Percentiles rank a stretch among this genome's conserved stretches.
Conservation (phyloP, 2,888 invertebrate genomes). For the Perizoma affinitatum region DNA sequence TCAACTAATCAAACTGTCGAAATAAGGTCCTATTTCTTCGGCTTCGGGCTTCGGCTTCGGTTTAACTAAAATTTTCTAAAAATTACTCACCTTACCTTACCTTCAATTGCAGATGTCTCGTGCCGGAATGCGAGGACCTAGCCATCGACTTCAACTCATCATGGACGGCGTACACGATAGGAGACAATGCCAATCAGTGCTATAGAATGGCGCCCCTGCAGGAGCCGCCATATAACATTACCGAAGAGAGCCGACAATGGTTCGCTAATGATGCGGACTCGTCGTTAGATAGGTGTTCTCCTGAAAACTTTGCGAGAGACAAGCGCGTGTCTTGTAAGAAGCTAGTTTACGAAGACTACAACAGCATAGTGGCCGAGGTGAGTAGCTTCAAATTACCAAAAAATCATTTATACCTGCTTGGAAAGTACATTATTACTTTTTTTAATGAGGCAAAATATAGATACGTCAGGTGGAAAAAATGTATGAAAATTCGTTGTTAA, state of each 20-base stretch:
- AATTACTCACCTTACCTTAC: neutral
- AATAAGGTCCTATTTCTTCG: neutral
- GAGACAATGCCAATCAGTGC: constrained; percentile 69
- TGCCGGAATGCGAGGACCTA: constrained; percentile 65
- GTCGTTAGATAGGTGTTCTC: constrained; percentile 56
- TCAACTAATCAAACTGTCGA: too few species aligned
- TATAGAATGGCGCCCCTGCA: constrained; percentile 51
- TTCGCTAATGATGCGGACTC: constrained; percentile 5
- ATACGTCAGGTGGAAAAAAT: too few species aligned
- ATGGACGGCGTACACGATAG: constrained; percentile 76
- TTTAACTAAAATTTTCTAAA: neutral
- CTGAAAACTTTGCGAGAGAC: constrained; percentile 60
- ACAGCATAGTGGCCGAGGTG: constrained; percentile 87
- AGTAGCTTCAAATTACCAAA: constrained; percentile 41
- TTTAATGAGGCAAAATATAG: too few species aligned
- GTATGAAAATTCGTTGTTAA: too few species aligned
- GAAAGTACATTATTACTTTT: neutral
- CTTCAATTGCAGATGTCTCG: constrained; percentile 57
- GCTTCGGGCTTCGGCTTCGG: neutral
- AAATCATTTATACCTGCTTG: neutral
- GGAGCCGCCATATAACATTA: constrained; percentile 18
- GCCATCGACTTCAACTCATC: constrained; percentile 60
- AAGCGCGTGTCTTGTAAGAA: constrained; percentile 73
- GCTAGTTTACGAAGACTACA: constrained; percentile 84
- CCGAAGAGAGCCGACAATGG: constrained; percentile 30